Percentiles rank a stretch among this genome's conserved stretches.
phyloP scores from a whole-genome alignment of 2,797 vertebrate species.

The Dendrocincla tyrannina region DNA sequence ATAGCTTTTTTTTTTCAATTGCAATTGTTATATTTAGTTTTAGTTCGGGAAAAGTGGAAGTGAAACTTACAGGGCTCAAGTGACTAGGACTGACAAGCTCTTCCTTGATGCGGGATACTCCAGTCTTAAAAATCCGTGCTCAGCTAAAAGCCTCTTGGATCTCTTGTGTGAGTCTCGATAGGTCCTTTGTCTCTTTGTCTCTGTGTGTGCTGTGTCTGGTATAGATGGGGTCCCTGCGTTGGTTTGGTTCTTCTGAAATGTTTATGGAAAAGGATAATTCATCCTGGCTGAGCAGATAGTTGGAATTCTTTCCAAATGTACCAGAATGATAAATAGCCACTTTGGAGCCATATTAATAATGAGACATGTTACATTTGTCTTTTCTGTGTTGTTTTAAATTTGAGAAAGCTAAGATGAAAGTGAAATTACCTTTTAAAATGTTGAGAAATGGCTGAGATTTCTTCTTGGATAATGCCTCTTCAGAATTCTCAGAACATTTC shows the following conservation, averaged over 20 bases:
- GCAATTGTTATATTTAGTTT: not conserved
- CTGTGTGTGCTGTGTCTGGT: not conserved
- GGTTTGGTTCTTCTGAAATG: not conserved
- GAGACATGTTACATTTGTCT: not conserved
- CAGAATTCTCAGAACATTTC: not conserved
- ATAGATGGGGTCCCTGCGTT: not conserved
- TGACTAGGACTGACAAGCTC: not conserved
- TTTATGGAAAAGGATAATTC: not conserved
- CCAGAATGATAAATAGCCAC: not conserved
- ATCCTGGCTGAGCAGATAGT: not conserved
- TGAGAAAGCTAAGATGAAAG: not conserved
- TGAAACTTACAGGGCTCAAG: not conserved
- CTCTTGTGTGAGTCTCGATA: not conserved
- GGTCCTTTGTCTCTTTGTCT: not conserved
- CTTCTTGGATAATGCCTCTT: not conserved
- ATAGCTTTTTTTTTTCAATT: not conserved
- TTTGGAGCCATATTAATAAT: not conserved
- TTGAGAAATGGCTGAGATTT: not conserved
- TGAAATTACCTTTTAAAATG: not conserved
- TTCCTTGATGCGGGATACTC: not conserved
- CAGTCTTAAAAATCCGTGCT: not conserved
- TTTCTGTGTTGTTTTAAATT: not conserved
- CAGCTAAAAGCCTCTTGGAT: not conserved
- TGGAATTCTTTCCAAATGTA: not conserved
- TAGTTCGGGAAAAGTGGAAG: not conserved